phyloP scores from a whole-genome alignment of 2,797 vertebrate genomes.

The Hypotaenidia philippensis region DNA sequence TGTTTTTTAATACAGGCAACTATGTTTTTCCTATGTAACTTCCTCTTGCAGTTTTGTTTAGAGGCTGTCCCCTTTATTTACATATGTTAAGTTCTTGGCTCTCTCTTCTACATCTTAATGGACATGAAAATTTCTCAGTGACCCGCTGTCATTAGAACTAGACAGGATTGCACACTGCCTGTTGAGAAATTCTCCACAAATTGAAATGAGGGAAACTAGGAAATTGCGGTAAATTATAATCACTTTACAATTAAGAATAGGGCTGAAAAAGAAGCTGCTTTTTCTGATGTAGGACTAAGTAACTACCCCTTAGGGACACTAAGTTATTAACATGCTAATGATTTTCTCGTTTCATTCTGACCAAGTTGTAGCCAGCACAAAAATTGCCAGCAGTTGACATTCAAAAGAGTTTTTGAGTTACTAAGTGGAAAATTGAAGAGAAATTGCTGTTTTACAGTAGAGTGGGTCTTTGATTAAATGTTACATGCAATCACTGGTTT shows the following conservation, averaged over 20 bases:
- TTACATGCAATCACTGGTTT: background rate
- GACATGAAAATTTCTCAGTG: background rate
- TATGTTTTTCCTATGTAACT: background rate
- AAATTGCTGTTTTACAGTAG: slow-evolving; percentile 24
- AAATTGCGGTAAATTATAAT: background rate
- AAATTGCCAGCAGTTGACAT: slow-evolving; percentile 10
- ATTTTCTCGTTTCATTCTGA: background rate
- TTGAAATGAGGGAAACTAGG: background rate
- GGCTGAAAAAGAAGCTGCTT: background rate
- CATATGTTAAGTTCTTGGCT: background rate
- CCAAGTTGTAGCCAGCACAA: background rate
- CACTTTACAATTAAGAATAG: background rate
- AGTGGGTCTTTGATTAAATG: slow-evolving; percentile 42
- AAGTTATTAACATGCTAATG: slow-evolving; percentile 50
- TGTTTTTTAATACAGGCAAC: background rate
- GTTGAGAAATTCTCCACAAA: background rate
- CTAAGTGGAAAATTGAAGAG: slow-evolving; percentile 40
- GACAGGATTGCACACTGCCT: background rate
- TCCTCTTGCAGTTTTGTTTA: background rate
- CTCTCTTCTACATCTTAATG: background rate
- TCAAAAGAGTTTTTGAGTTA: slow-evolving; percentile 48
- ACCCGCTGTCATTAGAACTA: background rate
- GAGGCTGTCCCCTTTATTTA: background rate
- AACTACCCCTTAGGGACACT: background rate
- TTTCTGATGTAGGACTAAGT: background rate